Base-by-base conservation (phyloP, 2,797 vertebrate genomes). In the Cossypha niveicapilla region DNA sequence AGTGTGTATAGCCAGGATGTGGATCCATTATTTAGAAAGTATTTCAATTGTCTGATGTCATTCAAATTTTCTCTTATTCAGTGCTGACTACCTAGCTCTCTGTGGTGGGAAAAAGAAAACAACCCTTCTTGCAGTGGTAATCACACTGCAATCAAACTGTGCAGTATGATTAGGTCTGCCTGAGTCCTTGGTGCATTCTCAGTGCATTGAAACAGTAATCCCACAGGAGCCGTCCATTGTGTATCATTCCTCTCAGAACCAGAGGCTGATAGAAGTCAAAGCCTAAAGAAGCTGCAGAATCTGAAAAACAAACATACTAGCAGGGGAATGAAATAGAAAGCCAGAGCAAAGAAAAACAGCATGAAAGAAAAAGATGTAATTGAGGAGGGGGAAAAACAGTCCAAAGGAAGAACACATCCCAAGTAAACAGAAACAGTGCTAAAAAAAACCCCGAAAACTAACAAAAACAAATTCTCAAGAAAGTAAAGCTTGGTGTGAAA, bases 91-190 rank as follows among this genome's bases (percentile, higher is more conserved):
- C 68, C 86, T 68, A 41, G 39, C 30, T 86, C 72, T 95, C 91
- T 48, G 76, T 53, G 73, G 78, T 72, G 65, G 72, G 58, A 95
- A 87, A 95, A 81, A 93, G 91, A 94, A 96, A 95, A 95, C 92
- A 96, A 58, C 61, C 37, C 41, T 92, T 91, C 62, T 95, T 96
- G 77, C 86, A 92, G 63, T 24, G 45, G 73, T 93, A 94, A 96
- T 96, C 94, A 94, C 76, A 81, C 34, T 81, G 91, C 93, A 96
- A 92, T 96, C 94, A 93, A 93, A 95, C 94, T 94, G 90, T 81
- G 92, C 15, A 3, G 66, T 88, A 75, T 91, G 93, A 95, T 95
- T 95, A 93, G 68, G 89, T 92, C 84, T 95, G 87, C 66, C 75
- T 42, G 87, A 86, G 70, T 77, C 93, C 94, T 95, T 7, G 25